These are phyloP conservation scores for Lochmaea crataegi DNA, from an alignment of 2,888 invertebrate species.

Conservation along the genomic window DNA sequence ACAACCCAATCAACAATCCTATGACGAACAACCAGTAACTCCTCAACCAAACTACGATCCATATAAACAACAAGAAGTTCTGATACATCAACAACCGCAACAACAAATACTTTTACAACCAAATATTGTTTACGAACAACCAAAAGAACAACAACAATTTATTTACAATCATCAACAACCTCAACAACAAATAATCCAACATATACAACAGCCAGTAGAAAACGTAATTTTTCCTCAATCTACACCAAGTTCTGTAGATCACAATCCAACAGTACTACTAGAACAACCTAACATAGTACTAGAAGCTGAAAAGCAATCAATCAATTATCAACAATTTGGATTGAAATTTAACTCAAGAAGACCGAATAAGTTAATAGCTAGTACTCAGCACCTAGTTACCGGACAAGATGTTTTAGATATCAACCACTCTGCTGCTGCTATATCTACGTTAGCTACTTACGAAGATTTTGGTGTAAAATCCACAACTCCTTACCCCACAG, in stretches of 20 bases:
- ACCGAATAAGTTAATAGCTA: slow-evolving; percentile 68
- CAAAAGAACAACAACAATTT: background rate
- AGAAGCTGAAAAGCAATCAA: slow-evolving; percentile 8
- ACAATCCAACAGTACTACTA: slow-evolving; percentile 20
- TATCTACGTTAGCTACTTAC: slow-evolving; percentile 34
- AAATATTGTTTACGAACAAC: slow-evolving; percentile 2
- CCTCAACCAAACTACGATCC: slow-evolving; percentile 20
- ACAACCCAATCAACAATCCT: slow-evolving; percentile 8
- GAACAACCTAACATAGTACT: slow-evolving; percentile 18
- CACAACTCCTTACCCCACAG: slow-evolving; percentile 32
- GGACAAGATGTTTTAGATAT: slow-evolving; percentile 75
- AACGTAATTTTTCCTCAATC: slow-evolving; percentile 28
- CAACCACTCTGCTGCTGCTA: slow-evolving; percentile 64
- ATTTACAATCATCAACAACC: slow-evolving; percentile 3
- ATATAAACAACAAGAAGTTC: slow-evolving; percentile 12
- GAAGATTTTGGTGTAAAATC: slow-evolving; percentile 20
- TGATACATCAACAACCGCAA: slow-evolving; percentile 24
- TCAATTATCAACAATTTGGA: slow-evolving; percentile 57
- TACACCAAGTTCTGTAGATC: background rate
- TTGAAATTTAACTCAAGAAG: slow-evolving; percentile 59
- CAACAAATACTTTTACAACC: slow-evolving; percentile 33
- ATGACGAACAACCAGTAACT: slow-evolving; percentile 4
- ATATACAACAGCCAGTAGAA: slow-evolving; percentile 22
- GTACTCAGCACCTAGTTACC: slow-evolving; percentile 72
- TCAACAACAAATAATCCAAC: slow-evolving; percentile 21